Evolutionary conservation across 1,140 invertebrate genomes (phyloP).

Genomic region (Halotydeus destructor): DNA sequence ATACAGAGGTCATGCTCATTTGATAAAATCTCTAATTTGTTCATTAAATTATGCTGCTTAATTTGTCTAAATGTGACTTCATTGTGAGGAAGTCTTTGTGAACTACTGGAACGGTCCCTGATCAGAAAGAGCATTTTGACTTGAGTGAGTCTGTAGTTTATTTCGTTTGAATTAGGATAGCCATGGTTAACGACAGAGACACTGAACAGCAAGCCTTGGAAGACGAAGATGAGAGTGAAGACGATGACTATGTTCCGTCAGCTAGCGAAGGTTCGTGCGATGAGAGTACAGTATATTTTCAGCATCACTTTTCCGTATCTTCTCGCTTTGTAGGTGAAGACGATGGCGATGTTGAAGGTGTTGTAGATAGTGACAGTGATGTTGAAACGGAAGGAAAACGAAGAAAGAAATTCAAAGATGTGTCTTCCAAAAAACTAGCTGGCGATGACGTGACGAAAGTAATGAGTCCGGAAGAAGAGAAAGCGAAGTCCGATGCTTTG

Average conservation of each 20-base stretch:
- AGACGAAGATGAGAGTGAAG: constrained; percentile 21
- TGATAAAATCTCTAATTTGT: too few relatives aligned
- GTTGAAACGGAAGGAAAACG: constrained; percentile 22
- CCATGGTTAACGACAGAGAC: too few relatives aligned
- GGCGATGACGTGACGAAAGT: background rate
- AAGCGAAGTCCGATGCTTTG: background rate
- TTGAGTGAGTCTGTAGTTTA: too few relatives aligned
- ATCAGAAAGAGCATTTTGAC: too few relatives aligned
- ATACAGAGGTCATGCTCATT: too few relatives aligned
- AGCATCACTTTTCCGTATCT: constrained; percentile 9
- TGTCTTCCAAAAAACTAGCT: background rate
- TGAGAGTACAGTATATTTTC: constrained; percentile 10
- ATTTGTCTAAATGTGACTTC: too few relatives aligned
- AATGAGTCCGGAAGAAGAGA: background rate
- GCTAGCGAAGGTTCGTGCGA: constrained; percentile 29
- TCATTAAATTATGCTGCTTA: too few relatives aligned
- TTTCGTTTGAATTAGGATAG: too few relatives aligned
- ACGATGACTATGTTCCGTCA: constrained; percentile 34
- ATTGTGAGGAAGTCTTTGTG: too few relatives aligned
- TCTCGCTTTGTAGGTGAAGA: constrained; percentile 12
- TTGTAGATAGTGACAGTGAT: constrained; percentile 19
- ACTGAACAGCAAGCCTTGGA: too few relatives aligned
- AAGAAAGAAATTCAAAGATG: background rate
- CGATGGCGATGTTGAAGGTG: background rate
- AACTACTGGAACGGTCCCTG: too few relatives aligned